phyloP scores from a whole-genome alignment of 2,888 invertebrate species.

The Teleogryllus oceanicus region DNA sequence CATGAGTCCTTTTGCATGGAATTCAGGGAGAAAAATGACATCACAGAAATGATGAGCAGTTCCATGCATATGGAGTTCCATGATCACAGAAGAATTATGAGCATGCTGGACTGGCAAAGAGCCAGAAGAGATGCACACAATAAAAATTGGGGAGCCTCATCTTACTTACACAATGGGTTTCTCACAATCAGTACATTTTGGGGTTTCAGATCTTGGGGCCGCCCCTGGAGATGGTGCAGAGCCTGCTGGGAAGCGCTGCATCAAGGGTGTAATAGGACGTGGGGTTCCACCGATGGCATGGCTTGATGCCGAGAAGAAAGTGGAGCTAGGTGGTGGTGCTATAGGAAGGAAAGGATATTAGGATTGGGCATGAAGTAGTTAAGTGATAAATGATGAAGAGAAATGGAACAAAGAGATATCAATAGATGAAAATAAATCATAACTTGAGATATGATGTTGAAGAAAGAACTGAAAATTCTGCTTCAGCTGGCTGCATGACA shows the following conservation, averaged over 20 bases:
- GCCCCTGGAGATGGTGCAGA: not conserved
- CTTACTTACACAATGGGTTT: slow-evolving; percentile 82
- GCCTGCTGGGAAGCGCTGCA: slow-evolving; percentile 46
- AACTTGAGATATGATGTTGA: too few species aligned
- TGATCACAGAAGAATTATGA: slow-evolving; percentile 11
- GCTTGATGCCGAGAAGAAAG: slow-evolving; percentile 69
- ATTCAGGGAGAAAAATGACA: too few species aligned
- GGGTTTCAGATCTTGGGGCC: slow-evolving; percentile 47
- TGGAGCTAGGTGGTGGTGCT: slow-evolving; percentile 43
- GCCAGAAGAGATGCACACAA: not conserved
- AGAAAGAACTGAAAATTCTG: too few species aligned
- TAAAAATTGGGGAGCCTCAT: slow-evolving; percentile 29
- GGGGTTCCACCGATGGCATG: slow-evolving; percentile 68
- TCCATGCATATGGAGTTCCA: slow-evolving; percentile 23
- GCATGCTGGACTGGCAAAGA: slow-evolving; percentile 19
- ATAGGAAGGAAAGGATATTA: slow-evolving; percentile 4
- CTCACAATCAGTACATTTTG: slow-evolving; percentile 80
- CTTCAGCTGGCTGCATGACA: too few species aligned
- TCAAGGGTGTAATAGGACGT: slow-evolving; percentile 55
- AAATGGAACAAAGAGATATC: not conserved
- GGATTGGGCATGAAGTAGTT: not conserved
- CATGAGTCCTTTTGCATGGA: too few species aligned
- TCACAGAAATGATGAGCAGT: not conserved
- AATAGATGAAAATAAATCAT: too few species aligned
- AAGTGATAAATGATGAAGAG: slow-evolving; percentile 24